Evolutionary conservation across 2,113 vertebrate species (phyloP), one percentile per base, ranked within the genome.

Genomic region (Nettapus auritus): DNA sequence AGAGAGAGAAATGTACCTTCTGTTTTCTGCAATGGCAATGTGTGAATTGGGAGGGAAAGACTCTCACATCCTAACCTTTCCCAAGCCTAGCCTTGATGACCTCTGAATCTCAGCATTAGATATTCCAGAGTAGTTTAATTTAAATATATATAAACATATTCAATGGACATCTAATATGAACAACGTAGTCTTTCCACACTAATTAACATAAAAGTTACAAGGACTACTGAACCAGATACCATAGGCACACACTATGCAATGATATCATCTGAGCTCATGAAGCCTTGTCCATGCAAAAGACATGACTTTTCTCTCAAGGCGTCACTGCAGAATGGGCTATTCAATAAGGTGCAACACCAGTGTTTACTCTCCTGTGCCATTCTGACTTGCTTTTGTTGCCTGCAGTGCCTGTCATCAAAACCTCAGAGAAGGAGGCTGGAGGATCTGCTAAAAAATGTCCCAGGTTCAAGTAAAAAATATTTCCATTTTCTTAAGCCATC

Each of bases 181-280:
- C 40, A 85, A 67, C 91, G 25, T 67, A 85, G 84, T 52, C 75
- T 93, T 97, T 96, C 55, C 67, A 70, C 1, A 2, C 28, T 91
- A 68, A 94, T 96, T 91, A 96, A 64, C 89, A 95, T 86, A 86
- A 38, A 96, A 88, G 94, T 94, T 93, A 76, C 91, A 90, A 74
- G 52, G 75, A 86, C 55, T 83, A 18, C 73, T 67, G 86, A 90
- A 74, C 50, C 0, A 0, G 42, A 52, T 78, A 70, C 55, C 29
- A 63, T 28, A 82, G 55, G 33, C 86, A 62, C 55, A 82, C 70
- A 48, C 56, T 68, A 42, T 28, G 53, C 71, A 82, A 42, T 95
- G 91, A 89, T 93, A 93, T 7, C 77, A 97, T 86, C 91, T 79
- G 48, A 90, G 76, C 86, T 75, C 76, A 63, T 80, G 57, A 77